Evolutionary conservation across 2,113 vertebrate genomes (phyloP), one percentile per base, ranked within the genome.

Genomic region (Ovibos moschatus): DNA sequence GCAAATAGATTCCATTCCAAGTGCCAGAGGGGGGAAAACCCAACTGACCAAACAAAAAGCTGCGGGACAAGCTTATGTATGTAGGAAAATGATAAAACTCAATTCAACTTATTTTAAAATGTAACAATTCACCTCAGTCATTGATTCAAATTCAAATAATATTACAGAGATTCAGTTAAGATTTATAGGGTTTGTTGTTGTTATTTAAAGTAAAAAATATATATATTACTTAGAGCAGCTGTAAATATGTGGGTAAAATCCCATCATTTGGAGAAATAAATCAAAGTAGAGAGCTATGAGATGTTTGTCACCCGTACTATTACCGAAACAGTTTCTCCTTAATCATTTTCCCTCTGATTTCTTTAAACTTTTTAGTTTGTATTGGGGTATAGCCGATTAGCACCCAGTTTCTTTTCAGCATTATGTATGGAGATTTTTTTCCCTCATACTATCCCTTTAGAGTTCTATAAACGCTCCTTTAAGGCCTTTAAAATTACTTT

Each of bases 401-500:
- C 60, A 33, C n/a, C 71, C 14, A 67, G 89, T 88, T 58, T 36
- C 53, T 91, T 85, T 78, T 84, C 74, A 45, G 5, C 47, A 16
- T 81, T n/a, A 19, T 45, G 36, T 25, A 12, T 40, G 40, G 83
- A 51, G 33, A 50, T 27, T 28, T 3, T 58, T 55, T 62, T 62
- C 6, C 0, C 51, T 51, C 47, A 4, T 62, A 27, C 27, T 50
- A 43, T 87, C 45, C 74, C 51, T 92, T 53, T 95, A 74, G 40
- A 78, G 45, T 92, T 97, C 23, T 89, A 17, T 79, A 91, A 90
- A 84, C 40, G 60, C 25, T 47, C 23, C 45, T 92, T 36, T 67
- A 95, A 76, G 67, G 50, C 93, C 96, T 97, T 95, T 67, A 27
- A 74, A 91, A 95, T 51, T 94, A 21, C 84, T 96, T 67, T 95